Conservation (phyloP, 2,113 vertebrate species). For the Hydrolagus affinis region DNA sequence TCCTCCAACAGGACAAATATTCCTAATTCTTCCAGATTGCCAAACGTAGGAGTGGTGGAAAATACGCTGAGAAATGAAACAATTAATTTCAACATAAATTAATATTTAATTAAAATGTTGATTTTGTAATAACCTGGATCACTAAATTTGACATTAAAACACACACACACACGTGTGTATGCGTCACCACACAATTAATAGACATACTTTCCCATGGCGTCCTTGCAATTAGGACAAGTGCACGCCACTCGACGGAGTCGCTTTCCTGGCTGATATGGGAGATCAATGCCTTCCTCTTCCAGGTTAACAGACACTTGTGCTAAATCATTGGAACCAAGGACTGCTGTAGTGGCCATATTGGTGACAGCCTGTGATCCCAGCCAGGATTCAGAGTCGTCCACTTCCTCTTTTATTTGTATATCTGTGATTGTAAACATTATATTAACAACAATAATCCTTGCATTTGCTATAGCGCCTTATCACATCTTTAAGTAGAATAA, state of each 20-base stretch:
- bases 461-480: too few relatives aligned
- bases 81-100: neutral
- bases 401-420: slow-evolving; percentile 94
- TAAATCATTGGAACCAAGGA: slow-evolving; percentile 88
- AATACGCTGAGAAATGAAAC: neutral
- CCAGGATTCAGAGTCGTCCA: slow-evolving; percentile 94
- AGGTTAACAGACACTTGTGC: slow-evolving; percentile 86
- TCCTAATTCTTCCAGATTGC: neutral
- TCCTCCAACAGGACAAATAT: too few relatives aligned
- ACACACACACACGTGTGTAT: too few relatives aligned
- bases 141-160: neutral
- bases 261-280: slow-evolving; percentile 86
- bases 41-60: neutral
- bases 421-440: slow-evolving; percentile 51
- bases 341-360: slow-evolving; percentile 50
- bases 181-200: neutral
- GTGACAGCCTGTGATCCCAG: slow-evolving; percentile 65
- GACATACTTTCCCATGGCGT: slow-evolving; percentile 86
- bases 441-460: too few relatives aligned
- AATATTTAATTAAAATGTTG: neutral
- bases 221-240: slow-evolving; percentile 97
- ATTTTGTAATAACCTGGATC: neutral
- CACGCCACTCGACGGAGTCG: slow-evolving; percentile 90
- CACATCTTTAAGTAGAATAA: too few relatives aligned
- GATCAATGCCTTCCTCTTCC: slow-evolving; percentile 88